Evolutionary conservation across 1,140 invertebrate species (phyloP).

Genomic region (Drosophila pachea): DNA sequence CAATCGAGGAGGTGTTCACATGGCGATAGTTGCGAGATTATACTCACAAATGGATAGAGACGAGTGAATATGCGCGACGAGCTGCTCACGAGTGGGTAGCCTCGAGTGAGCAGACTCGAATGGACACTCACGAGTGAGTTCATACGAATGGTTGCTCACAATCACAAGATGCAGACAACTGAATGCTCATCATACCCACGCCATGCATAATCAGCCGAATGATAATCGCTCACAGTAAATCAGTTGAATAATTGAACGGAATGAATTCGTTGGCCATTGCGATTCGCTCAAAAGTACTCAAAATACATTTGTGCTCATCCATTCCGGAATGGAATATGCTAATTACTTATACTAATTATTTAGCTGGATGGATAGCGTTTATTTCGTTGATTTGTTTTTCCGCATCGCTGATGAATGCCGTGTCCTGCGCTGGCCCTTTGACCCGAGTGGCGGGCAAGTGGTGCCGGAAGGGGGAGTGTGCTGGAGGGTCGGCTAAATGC

Average conservation of each 20-base stretch:
- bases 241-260: conserved; percentile 23
- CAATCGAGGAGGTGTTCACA: no score
- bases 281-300: neutral
- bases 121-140: no score
- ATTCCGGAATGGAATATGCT: conserved; percentile 20
- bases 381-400: conserved; percentile 38
- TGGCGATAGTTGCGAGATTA: no score
- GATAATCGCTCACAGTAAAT: neutral
- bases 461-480: no score
- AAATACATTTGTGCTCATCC: conserved; percentile 4
- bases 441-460: no score
- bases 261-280: neutral
- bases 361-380: conserved; percentile 21
- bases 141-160: neutral
- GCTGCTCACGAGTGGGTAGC: no score
- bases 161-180: neutral
- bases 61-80: no score
- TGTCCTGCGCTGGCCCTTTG: neutral
- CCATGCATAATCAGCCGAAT: neutral
- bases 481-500: conserved; percentile 26
- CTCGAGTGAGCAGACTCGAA: no score
- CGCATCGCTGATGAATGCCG: conserved; percentile 18
- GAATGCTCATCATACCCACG: no score
- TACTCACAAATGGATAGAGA: no score
- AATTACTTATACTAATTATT: conserved; percentile 37